Evolutionary conservation across 2,113 vertebrate species (phyloP), one percentile per base, ranked within the genome.

Genomic region (Malurus alboscapulatus): DNA sequence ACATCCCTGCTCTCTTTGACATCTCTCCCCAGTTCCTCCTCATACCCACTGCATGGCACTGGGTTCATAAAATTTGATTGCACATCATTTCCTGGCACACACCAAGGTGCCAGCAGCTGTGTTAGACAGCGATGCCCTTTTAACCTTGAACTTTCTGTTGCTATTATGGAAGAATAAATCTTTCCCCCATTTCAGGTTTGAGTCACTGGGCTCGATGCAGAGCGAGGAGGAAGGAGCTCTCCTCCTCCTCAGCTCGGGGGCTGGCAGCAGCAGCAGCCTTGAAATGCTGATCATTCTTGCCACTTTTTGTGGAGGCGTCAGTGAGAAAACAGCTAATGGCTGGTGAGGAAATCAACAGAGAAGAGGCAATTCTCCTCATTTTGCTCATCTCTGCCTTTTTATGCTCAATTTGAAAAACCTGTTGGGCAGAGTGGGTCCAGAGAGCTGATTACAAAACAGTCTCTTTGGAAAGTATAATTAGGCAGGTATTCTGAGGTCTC

Each of bases 311-410:
- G 78, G 81, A 85, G 93, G 84, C 18, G 44, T 95, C 59, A 66
- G 89, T 36, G 87, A 95, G 93, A 89, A 96, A 96, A 89, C 63
- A 92, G 93, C 87, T 95, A 94, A 93, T 93, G 78, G 78, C 30
- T 92, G 78, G 59, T 54, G 57, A 90, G 44, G 67, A 93, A 95
- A 88, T 59, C 82, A 67, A 69, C 65, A 87, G 67, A 62, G 66
- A 81, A 82, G 89, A 95, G 78, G 78, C 75, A 63, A 12, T 77
- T 90, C 85, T 91, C 67, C 57, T 86, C 36, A 6, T 34, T 90
- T 91, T 81, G 72, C 53, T 93, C 72, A 76, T 77, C 93, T 89
- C 57, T 95, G 84, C 57, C 76, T 84, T 94, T 94, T 87, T 65
- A 54, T 36, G 67, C 59, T 65, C 27, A 15, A 63, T 82, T 80